Evolutionary conservation across 2,797 vertebrate species (phyloP).

Genomic region (Ctenopoma multispine): DNA sequence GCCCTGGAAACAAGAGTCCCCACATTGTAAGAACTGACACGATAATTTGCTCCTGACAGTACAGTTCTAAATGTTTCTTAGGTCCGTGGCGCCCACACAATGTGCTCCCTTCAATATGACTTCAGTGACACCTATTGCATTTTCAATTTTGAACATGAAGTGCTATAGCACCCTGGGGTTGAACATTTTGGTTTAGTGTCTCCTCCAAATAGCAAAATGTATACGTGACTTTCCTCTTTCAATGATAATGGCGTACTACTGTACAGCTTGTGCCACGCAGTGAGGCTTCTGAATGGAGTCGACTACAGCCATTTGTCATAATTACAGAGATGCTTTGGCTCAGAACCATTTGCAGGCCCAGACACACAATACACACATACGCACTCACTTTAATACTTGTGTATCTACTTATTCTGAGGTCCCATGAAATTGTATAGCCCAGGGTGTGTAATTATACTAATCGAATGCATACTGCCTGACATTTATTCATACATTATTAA

Average conservation of each 20-base stretch:
- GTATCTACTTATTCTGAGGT: constrained; percentile 68
- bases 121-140: constrained; percentile 34
- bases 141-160: constrained; percentile 41
- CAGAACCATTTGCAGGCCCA: constrained; percentile 27
- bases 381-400: constrained; percentile 45
- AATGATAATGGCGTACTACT: constrained; percentile 36
- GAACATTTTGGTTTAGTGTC: constrained; percentile 54
- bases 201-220: constrained; percentile 50
- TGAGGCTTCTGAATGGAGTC: constrained; percentile 55
- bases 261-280: constrained; percentile 37
- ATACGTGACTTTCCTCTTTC: constrained; percentile 39
- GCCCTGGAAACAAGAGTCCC: constrained; percentile 44
- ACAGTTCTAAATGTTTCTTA: constrained; percentile 9
- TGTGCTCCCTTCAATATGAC: constrained; percentile 33
- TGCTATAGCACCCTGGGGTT: constrained; percentile 49
- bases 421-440: constrained; percentile 80
- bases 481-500: constrained; percentile 87
- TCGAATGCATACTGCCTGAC: constrained; percentile 80
- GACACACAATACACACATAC: constrained; percentile 32
- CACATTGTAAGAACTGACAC: constrained; percentile 32
- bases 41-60: constrained; percentile 41
- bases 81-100: constrained; percentile 7
- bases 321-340: constrained; percentile 71
- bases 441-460: constrained; percentile 85
- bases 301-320: constrained; percentile 75